Percentiles rank a stretch among this genome's conserved stretches.
These are phyloP conservation scores for Hypocryptadius cinnamomeus DNA, from an alignment of 2,113 vertebrate genomes.

Conservation along the genomic window DNA sequence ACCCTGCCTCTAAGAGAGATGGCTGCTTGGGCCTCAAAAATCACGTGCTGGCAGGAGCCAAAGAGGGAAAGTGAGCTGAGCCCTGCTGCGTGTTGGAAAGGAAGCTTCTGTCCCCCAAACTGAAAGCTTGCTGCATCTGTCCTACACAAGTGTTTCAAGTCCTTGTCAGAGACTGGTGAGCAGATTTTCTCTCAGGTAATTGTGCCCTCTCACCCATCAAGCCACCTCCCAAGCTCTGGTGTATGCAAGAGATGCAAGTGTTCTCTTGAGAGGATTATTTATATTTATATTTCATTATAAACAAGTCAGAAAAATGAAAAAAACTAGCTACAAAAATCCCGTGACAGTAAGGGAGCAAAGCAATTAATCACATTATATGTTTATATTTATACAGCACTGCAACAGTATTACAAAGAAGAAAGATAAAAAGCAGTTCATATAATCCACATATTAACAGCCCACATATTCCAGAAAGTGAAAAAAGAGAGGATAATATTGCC, in stretches of 20 bases:
- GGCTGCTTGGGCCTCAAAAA: not conserved
- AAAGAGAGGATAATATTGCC: not conserved
- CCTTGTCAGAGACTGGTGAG: not conserved
- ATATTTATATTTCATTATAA: not conserved
- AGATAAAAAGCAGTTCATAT: not conserved
- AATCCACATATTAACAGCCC: conserved; percentile 1
- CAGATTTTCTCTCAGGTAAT: not conserved
- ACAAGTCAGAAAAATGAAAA: not conserved
- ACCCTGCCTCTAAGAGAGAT: not conserved
- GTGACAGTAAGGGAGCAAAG: not conserved
- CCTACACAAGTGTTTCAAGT: not conserved
- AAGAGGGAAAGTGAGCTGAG: not conserved
- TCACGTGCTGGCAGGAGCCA: not conserved
- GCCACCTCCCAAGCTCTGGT: not conserved
- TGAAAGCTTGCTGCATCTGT: not conserved
- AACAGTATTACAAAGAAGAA: not conserved
- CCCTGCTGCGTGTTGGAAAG: accelerated
- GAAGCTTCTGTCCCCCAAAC: not conserved
- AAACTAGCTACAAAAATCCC: not conserved
- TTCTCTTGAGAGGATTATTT: not conserved
- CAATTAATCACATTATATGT: not conserved
- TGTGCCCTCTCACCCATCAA: not conserved
- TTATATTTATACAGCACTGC: conserved; percentile 8
- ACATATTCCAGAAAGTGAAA: not conserved
- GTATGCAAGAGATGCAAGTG: not conserved